phyloP scores from a whole-genome alignment of 1,140 invertebrate genomes.

The Brachystomella parvula region DNA sequence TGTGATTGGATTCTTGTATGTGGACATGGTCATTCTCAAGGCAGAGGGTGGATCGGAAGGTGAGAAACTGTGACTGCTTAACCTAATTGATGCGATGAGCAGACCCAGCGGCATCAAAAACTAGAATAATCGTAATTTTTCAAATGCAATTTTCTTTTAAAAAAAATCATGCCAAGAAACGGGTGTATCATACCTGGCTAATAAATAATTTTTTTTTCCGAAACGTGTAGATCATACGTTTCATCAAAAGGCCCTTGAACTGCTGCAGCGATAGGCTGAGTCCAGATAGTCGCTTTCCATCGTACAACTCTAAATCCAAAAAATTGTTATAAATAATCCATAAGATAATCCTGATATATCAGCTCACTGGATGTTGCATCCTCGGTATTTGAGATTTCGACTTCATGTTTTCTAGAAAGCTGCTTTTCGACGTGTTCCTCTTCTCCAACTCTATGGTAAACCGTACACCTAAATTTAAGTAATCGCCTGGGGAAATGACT shows the following conservation, averaged over 20 bases:
- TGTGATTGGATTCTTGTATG: conserved; percentile 30
- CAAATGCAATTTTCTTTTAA: not conserved
- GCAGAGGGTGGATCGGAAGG: conserved; percentile 2
- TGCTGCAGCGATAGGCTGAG: conserved; percentile 24
- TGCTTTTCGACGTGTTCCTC: not conserved
- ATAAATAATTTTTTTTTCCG: conserved; percentile 27
- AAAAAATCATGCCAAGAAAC: not conserved
- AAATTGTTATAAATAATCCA: too few species aligned
- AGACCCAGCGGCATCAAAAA: conserved; percentile 26
- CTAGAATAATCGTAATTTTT: conserved; percentile 16
- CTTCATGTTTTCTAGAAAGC: too few species aligned
- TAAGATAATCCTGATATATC: too few species aligned
- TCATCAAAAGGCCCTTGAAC: conserved; percentile 26
- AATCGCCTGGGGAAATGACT: not conserved
- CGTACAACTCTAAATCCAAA: conserved; percentile 9
- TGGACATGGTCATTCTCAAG: conserved; percentile 16
- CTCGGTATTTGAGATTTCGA: too few species aligned
- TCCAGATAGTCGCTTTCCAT: conserved; percentile 14
- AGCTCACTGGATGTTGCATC: too few species aligned
- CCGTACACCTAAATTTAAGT: too few species aligned
- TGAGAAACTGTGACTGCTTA: conserved; percentile 23
- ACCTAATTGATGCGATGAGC: conserved; percentile 23
- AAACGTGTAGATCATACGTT: conserved; percentile 29
- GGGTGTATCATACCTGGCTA: conserved; percentile 23
- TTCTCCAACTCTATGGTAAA: conserved; percentile 16